Base-by-base conservation (phyloP, 2,888 invertebrate species). In the Lydus trimaculatus region DNA sequence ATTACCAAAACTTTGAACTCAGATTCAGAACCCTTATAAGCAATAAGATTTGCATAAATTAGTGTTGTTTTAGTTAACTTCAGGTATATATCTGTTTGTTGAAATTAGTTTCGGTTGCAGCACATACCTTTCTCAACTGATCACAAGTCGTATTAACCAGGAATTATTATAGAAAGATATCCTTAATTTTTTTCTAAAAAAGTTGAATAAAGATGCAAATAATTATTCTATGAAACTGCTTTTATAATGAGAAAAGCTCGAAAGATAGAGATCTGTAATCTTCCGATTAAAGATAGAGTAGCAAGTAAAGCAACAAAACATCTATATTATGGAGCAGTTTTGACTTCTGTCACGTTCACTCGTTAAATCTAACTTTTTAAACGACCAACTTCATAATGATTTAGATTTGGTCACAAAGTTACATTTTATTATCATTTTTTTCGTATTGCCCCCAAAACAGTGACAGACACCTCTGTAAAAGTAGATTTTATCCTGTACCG, bases 391-490 rank as follows among this genome's bases (percentile, higher is more conserved):
- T 48, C 20, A 48, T 17, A 43, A 43, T 23, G 20, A 23, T 23
- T 48, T 48, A 48, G 2, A 48, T 48, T 48, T 48, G 48, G 9
- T 11, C 9, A 9, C 48, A 48, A 20, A 48, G 11, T 48, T 48
- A 23, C 20, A 20, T 11, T 17, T 48, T 20, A 8, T 13, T 48
- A 23, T 48, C 20, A 48, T 48, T 1, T 48, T 11, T 8, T 5
- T n/a, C n/a, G n/a, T n/a, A n/a, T n/a, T n/a, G n/a, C 48, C 4
- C 28, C 4, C 48, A 5, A 43, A 43, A 43, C 39, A 17, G 17
- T n/a, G 48, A 48, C 48, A 48, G 48, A 48, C 20, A 48, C 48
- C 48, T 20, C 48, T 20, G 48, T 20, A 48, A 48, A 48, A 48
- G 20, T 20, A 48, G 48, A 48, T 20, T 48, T 48, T 48, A 48